These are phyloP conservation scores for Clarias gariepinus DNA, from an alignment of 2,113 vertebrate species.

Conservation along the genomic window DNA sequence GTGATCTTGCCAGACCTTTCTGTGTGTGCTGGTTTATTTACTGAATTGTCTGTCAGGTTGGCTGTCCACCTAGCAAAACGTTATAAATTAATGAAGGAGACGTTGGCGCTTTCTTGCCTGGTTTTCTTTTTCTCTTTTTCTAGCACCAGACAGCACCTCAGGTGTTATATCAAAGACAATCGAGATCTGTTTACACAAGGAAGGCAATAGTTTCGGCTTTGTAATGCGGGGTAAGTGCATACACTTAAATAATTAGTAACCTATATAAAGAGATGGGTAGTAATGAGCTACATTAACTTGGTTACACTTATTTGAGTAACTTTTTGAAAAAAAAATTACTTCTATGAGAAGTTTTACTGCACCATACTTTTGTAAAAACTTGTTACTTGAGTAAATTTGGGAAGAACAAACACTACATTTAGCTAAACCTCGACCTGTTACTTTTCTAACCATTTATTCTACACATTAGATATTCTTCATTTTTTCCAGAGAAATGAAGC, in stretches of 20 bases:
- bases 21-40: conserved; percentile 35
- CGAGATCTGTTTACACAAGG: conserved; percentile 94
- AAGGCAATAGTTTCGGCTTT: conserved; percentile 95
- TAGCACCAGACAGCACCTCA: conserved; percentile 87
- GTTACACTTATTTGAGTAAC: no score
- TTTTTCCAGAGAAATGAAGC: no score
- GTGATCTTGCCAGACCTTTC: conserved; percentile 48
- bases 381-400: no score
- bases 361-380: no score
- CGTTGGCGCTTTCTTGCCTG: conserved; percentile 15
- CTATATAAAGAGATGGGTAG: no score
- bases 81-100: conserved; percentile 40
- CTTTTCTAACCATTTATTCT: no score
- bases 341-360: no score
- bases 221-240: conserved; percentile 85
- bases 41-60: conserved; percentile 28
- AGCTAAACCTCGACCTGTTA: no score
- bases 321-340: no score
- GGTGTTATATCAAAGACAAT: conserved; percentile 93
- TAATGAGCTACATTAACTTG: no score
- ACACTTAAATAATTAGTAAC: background rate
- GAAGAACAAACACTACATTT: no score
- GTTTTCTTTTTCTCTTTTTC: conserved; percentile 28
- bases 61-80: conserved; percentile 28
- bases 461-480: no score